These are phyloP conservation scores for Dryas iulia DNA, from an alignment of 1,140 invertebrate genomes.

Conservation along the genomic window DNA sequence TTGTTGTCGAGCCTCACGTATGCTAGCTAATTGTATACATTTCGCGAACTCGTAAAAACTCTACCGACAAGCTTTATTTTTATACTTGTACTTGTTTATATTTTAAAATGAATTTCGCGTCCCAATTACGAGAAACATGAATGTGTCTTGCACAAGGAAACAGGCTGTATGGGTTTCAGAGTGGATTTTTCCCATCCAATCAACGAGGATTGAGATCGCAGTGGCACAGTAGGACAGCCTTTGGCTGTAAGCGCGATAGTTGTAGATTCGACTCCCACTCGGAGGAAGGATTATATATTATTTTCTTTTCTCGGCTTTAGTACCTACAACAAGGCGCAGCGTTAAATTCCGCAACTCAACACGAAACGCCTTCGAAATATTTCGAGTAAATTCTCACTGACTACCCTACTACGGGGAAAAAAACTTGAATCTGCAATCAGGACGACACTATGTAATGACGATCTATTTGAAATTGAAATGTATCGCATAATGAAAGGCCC, in stretches of 20 bases:
- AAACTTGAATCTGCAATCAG: too few species aligned
- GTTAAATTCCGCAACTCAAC: too few species aligned
- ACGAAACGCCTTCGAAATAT: too few species aligned
- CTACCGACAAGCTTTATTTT: slow-evolving; percentile 1
- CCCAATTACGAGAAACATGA: slow-evolving; percentile 21
- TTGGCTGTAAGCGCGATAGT: too few species aligned
- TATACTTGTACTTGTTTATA: slow-evolving; percentile 18
- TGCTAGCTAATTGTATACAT: neutral
- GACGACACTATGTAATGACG: slow-evolving; percentile 21
- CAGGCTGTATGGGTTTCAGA: slow-evolving; percentile 14
- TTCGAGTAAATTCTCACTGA: too few species aligned
- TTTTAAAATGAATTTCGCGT: slow-evolving; percentile 14
- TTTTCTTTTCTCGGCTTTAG: too few species aligned
- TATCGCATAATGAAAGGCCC: slow-evolving; percentile 36
- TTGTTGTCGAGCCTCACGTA: neutral
- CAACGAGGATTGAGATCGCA: too few species aligned
- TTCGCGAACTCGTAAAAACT: neutral
- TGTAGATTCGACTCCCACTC: too few species aligned
- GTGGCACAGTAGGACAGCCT: too few species aligned
- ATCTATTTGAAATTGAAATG: slow-evolving; percentile 31
- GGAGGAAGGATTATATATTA: too few species aligned
- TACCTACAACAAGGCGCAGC: too few species aligned
- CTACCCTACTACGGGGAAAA: too few species aligned
- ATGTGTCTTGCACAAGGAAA: slow-evolving; percentile 16
- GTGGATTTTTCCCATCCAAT: slow-evolving; percentile 31